Evolutionary conservation across 2,888 invertebrate species (phyloP), one percentile per base, ranked within the genome.

Genomic region (Gonocerus acuteangulatus): DNA sequence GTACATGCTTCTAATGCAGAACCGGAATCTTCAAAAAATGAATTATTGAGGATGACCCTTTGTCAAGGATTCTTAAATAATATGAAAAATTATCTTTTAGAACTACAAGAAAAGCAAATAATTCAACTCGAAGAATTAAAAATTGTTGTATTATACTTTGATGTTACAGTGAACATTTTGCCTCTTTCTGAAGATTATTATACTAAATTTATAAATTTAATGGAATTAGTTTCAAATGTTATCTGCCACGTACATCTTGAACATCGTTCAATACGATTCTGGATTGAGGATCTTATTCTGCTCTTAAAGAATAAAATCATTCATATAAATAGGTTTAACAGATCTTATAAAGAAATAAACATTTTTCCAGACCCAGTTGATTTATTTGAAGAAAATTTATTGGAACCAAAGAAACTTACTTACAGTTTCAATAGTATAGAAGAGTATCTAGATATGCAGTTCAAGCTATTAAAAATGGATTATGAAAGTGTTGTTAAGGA

Each of bases 281-380:
- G 54, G 54, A 9, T 42, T 7, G 19, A 22, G 2, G 54, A 54
- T 22, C 22, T 54, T 13, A 42, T 42, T 11, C 2, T 18, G 4
- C 42, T 54, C 15, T 4, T 54, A 9, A 36, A 54, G 22, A 42
- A 54, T n/a, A 54, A 54, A 39, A 21, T 7, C 3, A 2, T 42
- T 15, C n/a, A 54, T 42, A 22, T 42, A 23, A 21, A 42, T 15
- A 54, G 39, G 11, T 15, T 15, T 39, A 42, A 42, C 21, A 19
- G 16, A 13, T n/a, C 15, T 54, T 54, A 39, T 19, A 39, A 22
- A 11, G 77, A 63, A 76, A 81, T 36, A 80, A 82, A 77, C 58
- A 78, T 85, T 61, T 77, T 81, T 69, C 78, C 85, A 0, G 75
- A 74, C 0, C 69, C 75, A 0, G 71, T 73, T 11, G 78, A 78